A percentile compares a stretch with the other conserved stretches of the same genome.
phyloP scores from a whole-genome alignment of 2,888 invertebrate species.

The Aporophyla lueneburgensis region DNA sequence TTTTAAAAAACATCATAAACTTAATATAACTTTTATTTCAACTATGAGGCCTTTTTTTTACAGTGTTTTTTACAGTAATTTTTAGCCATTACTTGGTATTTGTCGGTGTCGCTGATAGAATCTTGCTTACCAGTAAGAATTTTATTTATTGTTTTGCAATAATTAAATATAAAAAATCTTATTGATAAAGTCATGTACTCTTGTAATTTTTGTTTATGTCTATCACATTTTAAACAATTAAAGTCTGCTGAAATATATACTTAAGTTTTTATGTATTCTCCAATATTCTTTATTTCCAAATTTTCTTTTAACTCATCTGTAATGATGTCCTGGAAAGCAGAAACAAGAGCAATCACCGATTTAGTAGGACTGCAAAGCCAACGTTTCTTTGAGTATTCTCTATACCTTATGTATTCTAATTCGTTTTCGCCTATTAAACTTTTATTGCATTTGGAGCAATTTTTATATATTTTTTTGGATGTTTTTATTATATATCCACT shows the following conservation, averaged over 20 bases:
- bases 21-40: background rate
- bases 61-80: conserved; percentile 1
- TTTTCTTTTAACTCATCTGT: conserved; percentile 9
- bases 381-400: conserved; percentile 8
- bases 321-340: conserved; percentile 15
- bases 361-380: conserved; percentile 15
- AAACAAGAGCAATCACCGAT: background rate
- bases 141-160: conserved; percentile 4
- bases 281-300: background rate
- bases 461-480: background rate
- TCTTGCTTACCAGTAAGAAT: conserved; percentile 2
- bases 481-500: background rate
- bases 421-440: background rate
- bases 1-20: background rate
- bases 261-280: conserved; percentile 11
- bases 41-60: conserved; percentile 16
- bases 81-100: conserved; percentile 11
- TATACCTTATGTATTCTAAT: conserved; percentile 4
- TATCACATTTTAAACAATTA: conserved; percentile 11
- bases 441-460: background rate
- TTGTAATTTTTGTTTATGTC: background rate
- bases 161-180: conserved; percentile 15
- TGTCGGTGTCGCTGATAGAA: background rate
- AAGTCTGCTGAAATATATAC: conserved; percentile 3
- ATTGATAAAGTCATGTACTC: background rate